Evolutionary conservation across 2,888 invertebrate genomes (phyloP), one percentile per base, ranked within the genome.

Genomic region (Alcis repandata): DNA sequence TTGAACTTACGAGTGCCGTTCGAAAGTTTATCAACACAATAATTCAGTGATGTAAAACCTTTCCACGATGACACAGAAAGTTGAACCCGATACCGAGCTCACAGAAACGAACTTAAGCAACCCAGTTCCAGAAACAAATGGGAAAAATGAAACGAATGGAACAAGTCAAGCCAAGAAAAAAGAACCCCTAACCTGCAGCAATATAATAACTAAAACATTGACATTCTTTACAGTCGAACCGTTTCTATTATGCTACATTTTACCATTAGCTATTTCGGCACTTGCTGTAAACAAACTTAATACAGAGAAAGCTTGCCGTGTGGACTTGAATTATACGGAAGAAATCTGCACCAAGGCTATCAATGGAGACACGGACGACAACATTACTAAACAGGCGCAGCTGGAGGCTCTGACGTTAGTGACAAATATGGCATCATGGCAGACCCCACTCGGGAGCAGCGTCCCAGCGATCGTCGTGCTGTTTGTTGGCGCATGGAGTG

Each of bases 401-500:
- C 69, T 76, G 1, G 79, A 84, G 68, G 88, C 94, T 1, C 90
- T 93, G 67, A 79, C 76, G 61, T 73, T 94, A 52, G 90, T 95
- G 4, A 91, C 93, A 33, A 87, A 94, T 54, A 94, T 95, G 90
- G 89, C 91, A 32, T 88, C 94, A 19, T 94, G 94, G 94, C 93
- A 92, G 75, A 88, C 90, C 13, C 91, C 95, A 0, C 72, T 95
- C 9, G 94, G 94, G 69, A 94, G 94, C 70, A 85, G 93, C 27
- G 77, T 95, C 41, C 95, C 95, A 27, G 93, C 94, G 0, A 76
- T 94, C n/a, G 82, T 94, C 0, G 94, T 95, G 53, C 74, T 95
- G 27, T 94, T 95, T 69, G 85, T 95, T 22, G 95, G 95, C 4
- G 94, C 95, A 0, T 95, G 95, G 95, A 95, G 95, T 72, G 95